A percentile compares a stretch with the other conserved stretches of the same genome.
Evolutionary conservation across 1,140 invertebrate genomes (phyloP).

Genomic region (Muscidifurax raptorellus): DNA sequence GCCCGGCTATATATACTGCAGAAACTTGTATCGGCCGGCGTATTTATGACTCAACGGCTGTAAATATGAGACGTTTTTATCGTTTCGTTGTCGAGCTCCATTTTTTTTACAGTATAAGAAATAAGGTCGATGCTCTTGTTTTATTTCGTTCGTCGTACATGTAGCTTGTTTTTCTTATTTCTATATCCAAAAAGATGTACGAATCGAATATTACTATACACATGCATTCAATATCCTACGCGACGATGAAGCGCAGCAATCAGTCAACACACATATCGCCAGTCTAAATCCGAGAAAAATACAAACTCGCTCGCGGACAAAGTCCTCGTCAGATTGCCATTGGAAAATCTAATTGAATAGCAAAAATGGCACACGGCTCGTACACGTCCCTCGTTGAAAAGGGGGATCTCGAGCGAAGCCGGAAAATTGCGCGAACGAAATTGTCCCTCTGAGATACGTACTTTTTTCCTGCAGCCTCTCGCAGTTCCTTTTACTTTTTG

Average conservation of each 20-base stretch:
- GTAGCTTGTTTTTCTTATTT: not conserved
- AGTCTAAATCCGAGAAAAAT: not conserved
- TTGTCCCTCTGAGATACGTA: constrained; percentile 39
- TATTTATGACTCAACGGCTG: not conserved
- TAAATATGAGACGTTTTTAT: not conserved
- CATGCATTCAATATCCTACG: no score
- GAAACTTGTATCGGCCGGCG: not conserved
- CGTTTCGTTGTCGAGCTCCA: not conserved
- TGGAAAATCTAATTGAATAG: constrained; percentile 37
- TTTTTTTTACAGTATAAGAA: no score
- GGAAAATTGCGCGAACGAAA: constrained; percentile 34
- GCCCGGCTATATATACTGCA: not conserved
- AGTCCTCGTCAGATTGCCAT: constrained; percentile 31
- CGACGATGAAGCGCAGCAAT: not conserved
- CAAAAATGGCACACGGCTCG: not conserved
- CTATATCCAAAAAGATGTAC: no score
- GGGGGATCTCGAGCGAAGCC: not conserved
- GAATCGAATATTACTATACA: no score
- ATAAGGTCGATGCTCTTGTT: not conserved
- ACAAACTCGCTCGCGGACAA: not conserved
- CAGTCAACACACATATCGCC: not conserved
- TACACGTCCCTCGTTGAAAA: not conserved
- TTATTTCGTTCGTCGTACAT: not conserved
- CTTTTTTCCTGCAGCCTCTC: not conserved
- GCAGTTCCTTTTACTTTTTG: not conserved